Base-by-base conservation (phyloP, 2,113 vertebrate genomes). In the Malaclemys terrapin region DNA sequence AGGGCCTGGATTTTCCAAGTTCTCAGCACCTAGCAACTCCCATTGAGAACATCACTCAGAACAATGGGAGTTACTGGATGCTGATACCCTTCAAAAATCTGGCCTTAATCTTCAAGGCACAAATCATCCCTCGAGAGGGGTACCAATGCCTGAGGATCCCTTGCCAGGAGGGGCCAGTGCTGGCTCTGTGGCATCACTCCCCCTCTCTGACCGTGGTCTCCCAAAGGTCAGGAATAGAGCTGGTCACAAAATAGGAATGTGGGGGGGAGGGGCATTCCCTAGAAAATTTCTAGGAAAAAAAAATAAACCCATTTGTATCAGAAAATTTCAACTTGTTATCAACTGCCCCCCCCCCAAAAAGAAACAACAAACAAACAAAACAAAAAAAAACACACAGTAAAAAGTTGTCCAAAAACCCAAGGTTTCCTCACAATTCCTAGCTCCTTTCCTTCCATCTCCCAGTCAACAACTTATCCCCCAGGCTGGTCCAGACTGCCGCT, bases 81-180 rank as follows among this genome's bases (percentile, higher is more conserved):
- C 38, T 91, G 78, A 86, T 14, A 5, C 82, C 42, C 83, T 62
- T 38, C 14, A 4, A 86, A 76, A 42, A 89, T 87, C 89, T 84
- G 62, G 82, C 2, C n/a, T 88, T 79, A 38, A 79, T 79, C 22
- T 83, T 88, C 83, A 62, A 4, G 0, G 16, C 38, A 87, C 10
- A 91, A 92, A 89, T 42, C 0, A 89, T 38, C 38, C 12, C 81
- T 9, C 42, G 92, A 49, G 85, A 91, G 80, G 17, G 29, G 25
- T 88, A 88, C 53, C 47, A 12, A 17, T n/a, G n/a, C 4, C 29
- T 35, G 31, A n/a, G 62, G 62, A 35, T 65, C 12, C 29, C 31
- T 14, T 16, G 14, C 13, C 62, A 69, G 62, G 31, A 69, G 14
- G 20, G 12, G 14, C 62, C 62, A 69, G 62, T n/a, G 16, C 31